Conservation (phyloP, 2,888 invertebrate genomes). For the Polyommatus icarus region DNA sequence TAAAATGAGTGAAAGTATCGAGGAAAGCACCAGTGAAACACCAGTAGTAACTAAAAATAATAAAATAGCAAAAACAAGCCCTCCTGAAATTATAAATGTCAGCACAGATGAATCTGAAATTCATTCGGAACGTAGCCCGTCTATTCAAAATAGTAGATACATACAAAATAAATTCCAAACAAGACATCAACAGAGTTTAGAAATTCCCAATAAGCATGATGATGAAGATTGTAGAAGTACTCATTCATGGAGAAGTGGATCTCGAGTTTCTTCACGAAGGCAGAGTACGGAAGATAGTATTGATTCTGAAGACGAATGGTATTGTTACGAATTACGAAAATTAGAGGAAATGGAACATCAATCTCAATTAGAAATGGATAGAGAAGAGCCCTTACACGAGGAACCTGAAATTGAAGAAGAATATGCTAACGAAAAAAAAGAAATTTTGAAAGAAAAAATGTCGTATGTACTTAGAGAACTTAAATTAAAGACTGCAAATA, state of each 20-base stretch:
- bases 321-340: constrained; percentile 92
- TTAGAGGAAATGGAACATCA: constrained; percentile 92
- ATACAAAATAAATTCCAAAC: constrained; percentile 82
- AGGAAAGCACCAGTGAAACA: constrained; percentile 54
- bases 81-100: constrained; percentile 66
- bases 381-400: constrained; percentile 82
- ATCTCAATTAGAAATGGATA: constrained; percentile 83
- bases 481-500: constrained; percentile 82
- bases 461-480: constrained; percentile 88
- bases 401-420: constrained; percentile 79
- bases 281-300: constrained; percentile 96
- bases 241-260: constrained; percentile 92
- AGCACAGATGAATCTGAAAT: constrained; percentile 74
- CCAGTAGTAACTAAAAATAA: constrained; percentile 55
- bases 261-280: constrained; percentile 90
- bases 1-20: constrained; percentile 55
- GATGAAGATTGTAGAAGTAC: constrained; percentile 93
- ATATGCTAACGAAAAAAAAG: constrained; percentile 79
- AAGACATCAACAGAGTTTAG: constrained; percentile 88
- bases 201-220: constrained; percentile 88
- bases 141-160: constrained; percentile 81
- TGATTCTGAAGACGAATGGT: constrained; percentile 96
- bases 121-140: constrained; percentile 83
- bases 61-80: constrained; percentile 56
- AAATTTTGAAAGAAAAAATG: constrained; percentile 89